These are phyloP conservation scores for Falco rusticolus DNA, from an alignment of 2,797 vertebrate genomes.

Conservation along the genomic window DNA sequence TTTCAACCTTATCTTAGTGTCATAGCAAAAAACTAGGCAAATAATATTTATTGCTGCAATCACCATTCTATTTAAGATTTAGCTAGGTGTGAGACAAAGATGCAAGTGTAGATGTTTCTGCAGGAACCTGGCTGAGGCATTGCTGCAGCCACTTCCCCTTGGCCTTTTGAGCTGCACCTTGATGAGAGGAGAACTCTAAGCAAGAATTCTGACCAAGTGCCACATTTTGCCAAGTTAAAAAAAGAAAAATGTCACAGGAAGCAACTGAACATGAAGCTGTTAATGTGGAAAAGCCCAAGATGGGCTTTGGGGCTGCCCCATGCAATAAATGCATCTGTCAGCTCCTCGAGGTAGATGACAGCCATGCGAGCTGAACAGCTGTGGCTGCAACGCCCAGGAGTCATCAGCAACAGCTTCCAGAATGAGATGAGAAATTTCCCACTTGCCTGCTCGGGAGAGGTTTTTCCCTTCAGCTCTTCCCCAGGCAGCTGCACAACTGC, in stretches of 20 bases:
- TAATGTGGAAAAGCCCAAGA: background rate
- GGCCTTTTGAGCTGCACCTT: background rate
- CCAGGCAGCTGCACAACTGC: background rate
- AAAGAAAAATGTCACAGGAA: background rate
- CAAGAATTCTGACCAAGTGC: background rate
- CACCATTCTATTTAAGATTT: background rate
- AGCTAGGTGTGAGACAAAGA: background rate
- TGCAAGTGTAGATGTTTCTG: background rate
- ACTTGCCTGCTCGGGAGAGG: background rate
- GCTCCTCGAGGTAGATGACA: background rate
- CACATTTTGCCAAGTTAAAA: background rate
- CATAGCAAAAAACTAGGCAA: background rate
- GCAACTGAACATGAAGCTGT: background rate
- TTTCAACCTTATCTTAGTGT: background rate
- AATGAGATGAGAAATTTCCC: background rate
- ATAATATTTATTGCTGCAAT: background rate
- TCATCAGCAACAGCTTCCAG: background rate
- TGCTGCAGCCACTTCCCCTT: background rate
- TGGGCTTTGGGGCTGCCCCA: background rate
- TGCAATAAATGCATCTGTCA: background rate
- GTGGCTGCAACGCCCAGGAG: background rate
- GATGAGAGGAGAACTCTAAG: background rate
- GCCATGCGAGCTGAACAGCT: fast-evolving
- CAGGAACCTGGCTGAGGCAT: background rate
- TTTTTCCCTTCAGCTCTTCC: background rate